A percentile compares a stretch with the other conserved stretches of the same genome.
Evolutionary conservation across 1,140 invertebrate genomes (phyloP).

Genomic region (Lasioglossum albipes): DNA sequence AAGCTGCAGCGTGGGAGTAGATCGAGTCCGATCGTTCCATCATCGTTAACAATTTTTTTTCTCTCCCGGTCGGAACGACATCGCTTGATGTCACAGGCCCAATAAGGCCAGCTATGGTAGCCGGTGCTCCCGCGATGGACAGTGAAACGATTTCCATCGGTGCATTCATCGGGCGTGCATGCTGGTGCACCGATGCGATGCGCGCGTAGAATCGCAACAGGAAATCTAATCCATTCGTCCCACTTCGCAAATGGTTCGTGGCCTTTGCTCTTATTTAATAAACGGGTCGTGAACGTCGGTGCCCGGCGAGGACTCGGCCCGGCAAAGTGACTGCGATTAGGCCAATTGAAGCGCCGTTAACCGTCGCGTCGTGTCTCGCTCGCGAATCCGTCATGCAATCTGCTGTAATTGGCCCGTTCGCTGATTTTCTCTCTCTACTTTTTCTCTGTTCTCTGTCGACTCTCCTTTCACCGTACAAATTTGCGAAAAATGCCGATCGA

Average conservation of each 20-base stretch:
- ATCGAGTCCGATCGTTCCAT: not conserved
- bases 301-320: conserved; percentile 28
- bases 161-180: conserved; percentile 30
- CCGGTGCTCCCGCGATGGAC: not conserved
- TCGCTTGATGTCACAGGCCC: not conserved
- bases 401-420: conserved; percentile 22
- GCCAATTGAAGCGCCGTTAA: conserved; percentile 51
- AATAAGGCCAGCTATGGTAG: not conserved
- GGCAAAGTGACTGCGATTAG: conserved; percentile 54
- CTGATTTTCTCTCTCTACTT: conserved; percentile 17
- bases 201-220: conserved; percentile 40
- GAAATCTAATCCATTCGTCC: conserved; percentile 55
- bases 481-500: too few species aligned
- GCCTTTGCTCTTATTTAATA: conserved; percentile 64
- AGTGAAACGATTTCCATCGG: conserved; percentile 35
- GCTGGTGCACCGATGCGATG: not conserved
- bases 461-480: too few species aligned
- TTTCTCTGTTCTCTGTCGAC: too few species aligned
- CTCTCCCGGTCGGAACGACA: not conserved
- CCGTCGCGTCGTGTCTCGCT: conserved; percentile 12
- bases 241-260: conserved; percentile 57
- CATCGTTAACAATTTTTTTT: not conserved
- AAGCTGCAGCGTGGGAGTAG: not conserved
- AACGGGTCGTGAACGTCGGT: conserved; percentile 55
- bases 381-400: conserved; percentile 45